Evolutionary conservation across 2,888 invertebrate genomes (phyloP), one percentile per base, ranked within the genome.

Genomic region (Iphiclides podalirius): DNA sequence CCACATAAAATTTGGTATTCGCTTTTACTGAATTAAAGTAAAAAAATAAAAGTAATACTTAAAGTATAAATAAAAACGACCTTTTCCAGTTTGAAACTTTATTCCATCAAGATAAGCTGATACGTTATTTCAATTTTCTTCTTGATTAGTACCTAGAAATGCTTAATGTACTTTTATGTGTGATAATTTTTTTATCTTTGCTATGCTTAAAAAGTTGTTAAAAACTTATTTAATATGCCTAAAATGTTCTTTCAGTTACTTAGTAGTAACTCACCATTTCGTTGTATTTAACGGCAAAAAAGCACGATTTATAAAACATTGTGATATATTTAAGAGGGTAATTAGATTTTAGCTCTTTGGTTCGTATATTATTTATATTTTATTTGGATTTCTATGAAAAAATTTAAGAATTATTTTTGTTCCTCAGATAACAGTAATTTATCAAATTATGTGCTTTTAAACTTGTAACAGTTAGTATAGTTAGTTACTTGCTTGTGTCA

Each of bases 281-380:
- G 31, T n/a, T 31, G 31, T 31, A 11, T 3, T 26, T 8, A 44
- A 28, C 11, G 31, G n/a, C 23, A n/a, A 14, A 31, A 1, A 26
- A 41, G 17, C 14, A 40, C 16, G 20, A 42, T 31, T 42, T 12
- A 44, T 37, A 35, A 44, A 49, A 39, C 42, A 9, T 39, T 49
- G 49, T 49, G 49, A 49, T 49, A 49, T 44, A 44, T 49, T 43
- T 49, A 42, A 43, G 43, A 49, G 43, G 48, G 48, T 49, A 42
- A 15, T 26, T 39, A 49, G 36, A 37, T n/a, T 33, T 33, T 43
- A 41, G 28, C 37, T n/a, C n/a, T 43, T 43, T 26, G 36, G 14
- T 38, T 33, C 11, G 12, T 31, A 26, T 31, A 20, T 4, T 37
- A 6, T 14, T 26, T 41, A 14, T 28, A 41, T 36, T 28, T 38